Conservation (phyloP, 1,140 invertebrate genomes). For the Pemphigus obesinymphae region DNA sequence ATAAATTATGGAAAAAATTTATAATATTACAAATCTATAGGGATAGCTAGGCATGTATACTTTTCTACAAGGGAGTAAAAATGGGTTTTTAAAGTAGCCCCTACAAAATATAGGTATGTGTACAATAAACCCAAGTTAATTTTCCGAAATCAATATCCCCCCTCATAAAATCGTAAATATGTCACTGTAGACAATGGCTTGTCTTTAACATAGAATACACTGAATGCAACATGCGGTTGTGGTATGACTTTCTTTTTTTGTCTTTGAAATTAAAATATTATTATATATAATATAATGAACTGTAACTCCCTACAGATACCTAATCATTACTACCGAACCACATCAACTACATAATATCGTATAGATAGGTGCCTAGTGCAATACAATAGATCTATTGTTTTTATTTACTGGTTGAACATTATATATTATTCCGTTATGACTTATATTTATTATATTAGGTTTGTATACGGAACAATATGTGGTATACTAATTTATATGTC, state of each 20-base stretch:
- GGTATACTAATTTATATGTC: no score
- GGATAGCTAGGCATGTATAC: no score
- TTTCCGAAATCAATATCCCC: no score
- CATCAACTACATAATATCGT: neutral
- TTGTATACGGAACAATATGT: neutral
- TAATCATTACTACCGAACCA: neutral
- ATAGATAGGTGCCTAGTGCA: no score
- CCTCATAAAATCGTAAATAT: no score
- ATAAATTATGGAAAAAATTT: no score
- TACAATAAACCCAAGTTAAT: no score
- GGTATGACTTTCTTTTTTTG: neutral
- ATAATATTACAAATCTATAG: no score
- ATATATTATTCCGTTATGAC: neutral
- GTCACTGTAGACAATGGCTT: no score
- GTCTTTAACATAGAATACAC: neutral
- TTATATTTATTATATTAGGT: neutral
- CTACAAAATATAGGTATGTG: no score
- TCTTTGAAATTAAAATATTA: neutral
- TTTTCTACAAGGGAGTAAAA: no score
- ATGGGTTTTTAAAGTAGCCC: no score
- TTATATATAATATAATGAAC: neutral
- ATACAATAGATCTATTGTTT: slow-evolving; percentile 15
- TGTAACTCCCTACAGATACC: neutral
- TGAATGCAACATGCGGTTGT: neutral
- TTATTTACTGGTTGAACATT: neutral